Base-by-base conservation (phyloP, 2,797 vertebrate genomes). In the Champsocephalus esox region DNA sequence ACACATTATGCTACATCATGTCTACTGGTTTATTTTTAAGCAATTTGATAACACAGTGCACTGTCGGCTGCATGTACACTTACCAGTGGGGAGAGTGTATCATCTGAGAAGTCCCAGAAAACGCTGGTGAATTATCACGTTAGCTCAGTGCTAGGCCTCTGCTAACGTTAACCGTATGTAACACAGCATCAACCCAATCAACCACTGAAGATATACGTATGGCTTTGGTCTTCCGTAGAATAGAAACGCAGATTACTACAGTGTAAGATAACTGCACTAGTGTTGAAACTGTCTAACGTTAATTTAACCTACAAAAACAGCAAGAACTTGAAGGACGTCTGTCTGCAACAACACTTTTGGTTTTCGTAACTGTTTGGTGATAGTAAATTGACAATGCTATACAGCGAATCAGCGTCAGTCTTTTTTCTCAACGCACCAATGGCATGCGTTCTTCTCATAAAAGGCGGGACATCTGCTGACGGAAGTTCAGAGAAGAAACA, bases 361-460 rank as follows among this genome's bases (percentile, higher is more conserved):
- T 45, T 72, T 83, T 66, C 16, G 12, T 81, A 81, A 86, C 19
- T 12, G 28, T 57, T 16, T 14, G 2, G 3, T 0, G 4, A 17
- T 3, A 11, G n/a, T 0, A 0, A 60, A 0, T 14, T 66, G 68
- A 82, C 79, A 72, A 0, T 0, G 0, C 0, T 3, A 2, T 44
- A 19, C 24, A 70, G 49, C 88, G 0, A 93, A 91, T 87, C 57
- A 0, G 32, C 9, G 11, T 41, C 9, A 9, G 34, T 0, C 0
- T 3, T 41, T 21, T 17, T 34, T 0, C 9, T 28, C 0, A 0
- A 17, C 4, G 2, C 3, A 50, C 92, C 90, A 93, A 92, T 92
- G 1, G 14, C 0, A 16, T 59, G 16, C 3, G 19, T 73, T 34
- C 0, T n/a, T 75, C 0, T 52, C 1, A 17, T 0, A 56, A 50